phyloP scores from a whole-genome alignment of 2,113 vertebrate species.

The Dipodomys ordii region DNA sequence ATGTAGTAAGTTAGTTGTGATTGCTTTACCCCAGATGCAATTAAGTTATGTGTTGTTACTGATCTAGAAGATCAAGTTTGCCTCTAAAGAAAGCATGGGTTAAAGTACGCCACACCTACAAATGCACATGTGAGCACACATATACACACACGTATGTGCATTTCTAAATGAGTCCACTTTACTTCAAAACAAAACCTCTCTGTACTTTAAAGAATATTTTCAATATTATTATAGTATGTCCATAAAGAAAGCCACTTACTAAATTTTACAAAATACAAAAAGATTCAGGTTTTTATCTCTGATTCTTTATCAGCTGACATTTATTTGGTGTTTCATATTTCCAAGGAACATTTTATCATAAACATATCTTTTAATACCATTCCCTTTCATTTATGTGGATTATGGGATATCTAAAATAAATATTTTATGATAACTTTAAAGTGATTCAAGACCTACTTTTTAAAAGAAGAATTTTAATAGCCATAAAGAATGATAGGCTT shows the following conservation, averaged over 20 bases:
- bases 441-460: slow-evolving; percentile 29
- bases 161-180: not conserved
- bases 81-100: not conserved
- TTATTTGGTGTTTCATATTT: slow-evolving; percentile 37
- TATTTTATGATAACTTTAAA: not conserved
- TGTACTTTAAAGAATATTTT: slow-evolving; percentile 17
- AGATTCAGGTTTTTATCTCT: not conserved
- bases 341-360: slow-evolving; percentile 20
- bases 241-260: not conserved
- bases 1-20: slow-evolving; percentile 22
- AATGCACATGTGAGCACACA: not conserved
- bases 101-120: not conserved
- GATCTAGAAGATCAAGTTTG: not conserved
- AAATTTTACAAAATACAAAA: slow-evolving; percentile 17
- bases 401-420: not conserved
- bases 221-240: not conserved
- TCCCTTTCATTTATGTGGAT: slow-evolving; percentile 10
- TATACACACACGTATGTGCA: too few relatives aligned
- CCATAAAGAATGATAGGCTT: not conserved
- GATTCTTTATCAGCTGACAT: slow-evolving; percentile 4
- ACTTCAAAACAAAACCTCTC: not conserved
- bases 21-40: slow-evolving; percentile 13
- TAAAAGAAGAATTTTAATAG: slow-evolving; percentile 41
- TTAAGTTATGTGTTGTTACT: slow-evolving; percentile 30
- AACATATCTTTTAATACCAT: not conserved